phyloP scores from a whole-genome alignment of 2,113 vertebrate genomes.

The Brachyhypopomus gauderio region DNA sequence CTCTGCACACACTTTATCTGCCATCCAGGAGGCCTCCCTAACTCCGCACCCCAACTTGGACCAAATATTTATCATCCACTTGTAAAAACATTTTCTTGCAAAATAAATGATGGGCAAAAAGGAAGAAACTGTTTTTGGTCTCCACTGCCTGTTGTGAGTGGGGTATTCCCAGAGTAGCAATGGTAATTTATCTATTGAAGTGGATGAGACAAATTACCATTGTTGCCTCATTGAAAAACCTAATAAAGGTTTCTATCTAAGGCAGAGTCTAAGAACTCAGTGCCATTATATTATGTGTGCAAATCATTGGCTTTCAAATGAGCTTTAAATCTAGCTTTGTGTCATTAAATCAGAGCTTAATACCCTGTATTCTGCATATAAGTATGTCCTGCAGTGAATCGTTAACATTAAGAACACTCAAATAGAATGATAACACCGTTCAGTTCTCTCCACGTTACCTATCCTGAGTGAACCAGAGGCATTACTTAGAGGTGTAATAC shows the following conservation, averaged over 20 bases:
- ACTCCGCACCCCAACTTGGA: slow-evolving; percentile 60
- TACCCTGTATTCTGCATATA: background rate
- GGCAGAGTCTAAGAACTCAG: slow-evolving; percentile 4
- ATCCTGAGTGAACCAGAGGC: background rate
- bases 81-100: slow-evolving; percentile 69
- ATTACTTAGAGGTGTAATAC: background rate
- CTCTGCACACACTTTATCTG: slow-evolving; percentile 60
- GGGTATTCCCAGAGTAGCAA: slow-evolving; percentile 35
- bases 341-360: slow-evolving; percentile 22
- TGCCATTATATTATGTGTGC: background rate
- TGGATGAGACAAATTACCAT: slow-evolving; percentile 54
- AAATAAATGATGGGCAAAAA: slow-evolving; percentile 48
- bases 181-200: slow-evolving; percentile 55
- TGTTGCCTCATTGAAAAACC: slow-evolving; percentile 40
- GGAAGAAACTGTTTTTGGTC: slow-evolving; percentile 37
- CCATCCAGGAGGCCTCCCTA: slow-evolving; percentile 57
- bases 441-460: background rate
- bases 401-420: background rate
- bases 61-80: slow-evolving; percentile 70
- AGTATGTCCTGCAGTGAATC: slow-evolving; percentile 12
- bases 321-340: background rate
- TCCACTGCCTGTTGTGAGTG: slow-evolving; percentile 39
- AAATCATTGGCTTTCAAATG: slow-evolving; percentile 26
- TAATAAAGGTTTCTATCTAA: slow-evolving; percentile 31
- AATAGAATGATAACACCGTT: background rate